Base-by-base conservation (phyloP, 1,140 invertebrate species). In the Hirudo medicinalis region DNA sequence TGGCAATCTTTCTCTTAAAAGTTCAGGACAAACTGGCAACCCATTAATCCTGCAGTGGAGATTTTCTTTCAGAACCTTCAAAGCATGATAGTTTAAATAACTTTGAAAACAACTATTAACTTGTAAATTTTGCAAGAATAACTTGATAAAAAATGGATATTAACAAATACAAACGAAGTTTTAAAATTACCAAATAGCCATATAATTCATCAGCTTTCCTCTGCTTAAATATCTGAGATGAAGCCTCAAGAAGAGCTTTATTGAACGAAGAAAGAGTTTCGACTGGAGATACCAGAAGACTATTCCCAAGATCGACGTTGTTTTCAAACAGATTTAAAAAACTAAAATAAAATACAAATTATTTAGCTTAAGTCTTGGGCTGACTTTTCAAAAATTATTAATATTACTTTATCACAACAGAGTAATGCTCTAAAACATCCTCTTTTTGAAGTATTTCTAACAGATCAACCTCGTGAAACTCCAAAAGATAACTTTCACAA, bases 321-420 rank as follows among this genome's bases (percentile, higher is more conserved):
- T 78, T 82, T 77, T 87, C 87, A 79, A 87, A 86, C 67, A 89
- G 76, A 5, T 83, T 84, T 72, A 87, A 79, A 77, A 88, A 87
- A 80, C 88, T 89, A 79, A 74, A 82, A 83, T 76, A 76, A 75
- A 54, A 55, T 13, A 22, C 11, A n/a, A 68, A 36, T 43, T 27
- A 69, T 13, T n/a, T 27, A 73, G 75, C 72, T 15, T 17, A 68
- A 25, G 13, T 25, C 17, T 32, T 15, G 8, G 55, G 29, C 32
- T 57, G 25, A 60, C 20, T 40, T 29, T 29, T 22, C 5, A 71
- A 22, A 71, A 71, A 19, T 13, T 57, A 11, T 19, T 11, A 27
- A 19, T 67, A 19, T 57, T 72, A 76, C 76, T 75, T 71, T 20
- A 78, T 72, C 27, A 55, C 29, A 36, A 78, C 66, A 66, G 77